Evolutionary conservation across 1,140 invertebrate species (phyloP).

Genomic region (Ridgeia piscesae): DNA sequence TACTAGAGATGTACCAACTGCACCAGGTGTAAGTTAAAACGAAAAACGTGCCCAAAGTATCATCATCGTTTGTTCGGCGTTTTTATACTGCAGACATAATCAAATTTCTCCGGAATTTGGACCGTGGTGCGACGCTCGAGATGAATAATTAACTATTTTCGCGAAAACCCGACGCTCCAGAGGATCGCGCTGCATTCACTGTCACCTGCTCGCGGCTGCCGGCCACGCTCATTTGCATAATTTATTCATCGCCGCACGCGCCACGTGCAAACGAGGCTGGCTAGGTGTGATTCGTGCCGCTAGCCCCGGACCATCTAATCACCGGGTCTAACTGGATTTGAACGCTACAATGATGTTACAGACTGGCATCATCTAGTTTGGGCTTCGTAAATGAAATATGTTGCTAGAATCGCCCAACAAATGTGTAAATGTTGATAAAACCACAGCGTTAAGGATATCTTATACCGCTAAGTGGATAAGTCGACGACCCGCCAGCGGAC

Average conservation of each 20-base stretch:
- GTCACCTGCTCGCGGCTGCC: background rate
- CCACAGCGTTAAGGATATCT: background rate
- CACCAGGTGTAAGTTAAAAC: background rate
- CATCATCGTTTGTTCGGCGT: background rate
- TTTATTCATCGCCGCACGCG: background rate
- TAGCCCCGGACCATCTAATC: background rate
- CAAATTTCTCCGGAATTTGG: background rate
- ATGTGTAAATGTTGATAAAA: constrained; percentile 6
- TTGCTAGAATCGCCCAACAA: background rate
- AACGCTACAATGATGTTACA: background rate
- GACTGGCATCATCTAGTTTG: background rate
- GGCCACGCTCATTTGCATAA: background rate
- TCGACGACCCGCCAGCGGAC: background rate
- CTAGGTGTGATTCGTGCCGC: background rate
- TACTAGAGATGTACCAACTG: no score
- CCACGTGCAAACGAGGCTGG: background rate
- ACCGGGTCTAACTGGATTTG: background rate
- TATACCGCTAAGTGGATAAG: background rate
- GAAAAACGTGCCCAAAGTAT: background rate
- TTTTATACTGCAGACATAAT: background rate
- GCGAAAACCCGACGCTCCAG: background rate
- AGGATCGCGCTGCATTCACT: background rate
- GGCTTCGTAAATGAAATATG: background rate
- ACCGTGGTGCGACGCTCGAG: background rate
- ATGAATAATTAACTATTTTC: background rate